Evolutionary conservation across 2,113 vertebrate species (phyloP).

Genomic region (Cranoglanis bouderius): DNA sequence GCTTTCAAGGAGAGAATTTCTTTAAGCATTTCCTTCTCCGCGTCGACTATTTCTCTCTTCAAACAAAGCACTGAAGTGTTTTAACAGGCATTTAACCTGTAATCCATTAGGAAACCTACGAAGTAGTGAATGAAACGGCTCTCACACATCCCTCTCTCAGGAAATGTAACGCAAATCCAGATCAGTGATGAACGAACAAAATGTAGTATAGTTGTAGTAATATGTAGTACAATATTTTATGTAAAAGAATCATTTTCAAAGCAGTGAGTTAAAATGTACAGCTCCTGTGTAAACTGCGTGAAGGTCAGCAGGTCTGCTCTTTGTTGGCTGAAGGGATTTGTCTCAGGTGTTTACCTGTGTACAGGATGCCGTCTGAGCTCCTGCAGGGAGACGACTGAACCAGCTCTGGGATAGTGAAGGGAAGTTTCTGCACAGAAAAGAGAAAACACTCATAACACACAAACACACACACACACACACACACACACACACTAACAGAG

Average conservation of each 20-base stretch:
- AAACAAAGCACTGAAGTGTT: background rate
- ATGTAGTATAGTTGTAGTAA: too few relatives aligned
- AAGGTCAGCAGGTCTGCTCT: background rate
- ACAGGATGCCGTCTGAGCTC: slow-evolving; percentile 92
- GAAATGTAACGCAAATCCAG: background rate
- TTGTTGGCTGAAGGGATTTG: background rate
- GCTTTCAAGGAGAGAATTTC: background rate
- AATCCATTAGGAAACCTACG: background rate
- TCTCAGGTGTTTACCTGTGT: slow-evolving; percentile 79
- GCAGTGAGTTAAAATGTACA: too few relatives aligned
- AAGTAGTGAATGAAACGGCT: background rate
- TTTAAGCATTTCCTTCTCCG: background rate
- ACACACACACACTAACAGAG: background rate
- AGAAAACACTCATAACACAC: slow-evolving; percentile 37
- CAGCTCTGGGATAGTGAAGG: slow-evolving; percentile 94
- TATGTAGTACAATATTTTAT: too few relatives aligned
- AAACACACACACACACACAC: slow-evolving; percentile 25
- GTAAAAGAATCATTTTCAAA: background rate
- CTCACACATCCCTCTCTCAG: background rate
- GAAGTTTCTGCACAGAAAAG: slow-evolving; percentile 84
- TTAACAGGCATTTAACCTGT: background rate
- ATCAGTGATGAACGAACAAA: background rate
- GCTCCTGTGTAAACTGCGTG: background rate
- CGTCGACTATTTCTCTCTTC: background rate
- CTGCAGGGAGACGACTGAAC: slow-evolving; percentile 94